A percentile compares a stretch with the other conserved stretches of the same genome.
Conservation (phyloP, 2,888 invertebrate species). For the Steinernema scapterisci region DNA sequence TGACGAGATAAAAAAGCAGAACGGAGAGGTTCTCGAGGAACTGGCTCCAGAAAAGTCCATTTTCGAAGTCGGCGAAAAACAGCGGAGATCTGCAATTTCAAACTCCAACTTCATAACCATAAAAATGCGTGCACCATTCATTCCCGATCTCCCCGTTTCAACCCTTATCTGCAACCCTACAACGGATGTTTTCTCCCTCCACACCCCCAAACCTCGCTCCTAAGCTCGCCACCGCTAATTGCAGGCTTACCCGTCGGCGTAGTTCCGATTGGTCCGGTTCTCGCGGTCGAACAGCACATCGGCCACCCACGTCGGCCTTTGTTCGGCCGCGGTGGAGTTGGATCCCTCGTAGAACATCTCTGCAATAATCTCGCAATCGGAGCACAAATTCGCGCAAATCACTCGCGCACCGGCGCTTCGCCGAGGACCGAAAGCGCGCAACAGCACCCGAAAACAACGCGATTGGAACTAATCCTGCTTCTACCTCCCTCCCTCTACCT, state of each 20-base stretch:
- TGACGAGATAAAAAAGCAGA: constrained; percentile 36
- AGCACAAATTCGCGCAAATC: background rate
- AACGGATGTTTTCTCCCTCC: background rate
- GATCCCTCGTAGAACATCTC: background rate
- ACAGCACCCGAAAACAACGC: background rate
- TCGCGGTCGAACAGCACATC: constrained; percentile 47
- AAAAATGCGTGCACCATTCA: background rate
- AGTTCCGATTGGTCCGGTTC: constrained; percentile 47
- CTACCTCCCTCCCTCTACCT: background rate
- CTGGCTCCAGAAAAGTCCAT: constrained; percentile 41
- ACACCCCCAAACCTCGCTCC: background rate
- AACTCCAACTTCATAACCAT: background rate
- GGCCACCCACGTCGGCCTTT: constrained; percentile 40
- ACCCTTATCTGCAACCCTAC: too few species aligned
- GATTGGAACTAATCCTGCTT: constrained; percentile 26
- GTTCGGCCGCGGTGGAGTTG: too few species aligned
- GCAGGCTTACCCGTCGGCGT: constrained; percentile 43
- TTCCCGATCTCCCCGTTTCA: background rate
- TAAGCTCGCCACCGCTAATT: background rate
- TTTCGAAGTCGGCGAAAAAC: constrained; percentile 42
- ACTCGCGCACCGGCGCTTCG: too few species aligned
- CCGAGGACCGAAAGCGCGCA: constrained; percentile 7
- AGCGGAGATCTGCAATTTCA: constrained; percentile 44
- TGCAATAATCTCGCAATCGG: background rate
- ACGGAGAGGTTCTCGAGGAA: constrained; percentile 37